Conservation (phyloP, 35 echinoderm and acorn worm genomes). For the Apostichopus parvimensis region DNA sequence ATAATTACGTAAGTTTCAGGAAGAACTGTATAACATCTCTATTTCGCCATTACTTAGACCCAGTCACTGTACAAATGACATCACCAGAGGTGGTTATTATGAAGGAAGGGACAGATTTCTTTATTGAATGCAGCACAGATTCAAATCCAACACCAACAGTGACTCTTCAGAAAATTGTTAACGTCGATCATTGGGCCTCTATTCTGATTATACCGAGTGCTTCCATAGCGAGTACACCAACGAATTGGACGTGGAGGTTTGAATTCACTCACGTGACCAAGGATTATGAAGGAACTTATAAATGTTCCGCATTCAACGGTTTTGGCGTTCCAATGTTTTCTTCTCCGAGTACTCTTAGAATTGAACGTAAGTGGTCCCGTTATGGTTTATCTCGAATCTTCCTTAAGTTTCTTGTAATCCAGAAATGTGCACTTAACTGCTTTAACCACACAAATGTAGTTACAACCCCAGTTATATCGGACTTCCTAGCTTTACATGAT, state of each 20-base stretch:
- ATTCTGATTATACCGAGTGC: neutral
- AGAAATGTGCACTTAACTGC: no score
- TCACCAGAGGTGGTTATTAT: neutral
- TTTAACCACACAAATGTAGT: no score
- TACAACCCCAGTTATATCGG: no score
- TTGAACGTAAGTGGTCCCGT: no score
- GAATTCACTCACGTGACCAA: neutral
- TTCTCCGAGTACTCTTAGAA: neutral
- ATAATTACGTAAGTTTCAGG: no score
- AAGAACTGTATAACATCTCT: no score
- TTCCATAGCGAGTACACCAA: neutral
- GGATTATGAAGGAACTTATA: neutral
- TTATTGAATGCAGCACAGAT: neutral
- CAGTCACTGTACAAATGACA: neutral
- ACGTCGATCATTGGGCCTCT: neutral
- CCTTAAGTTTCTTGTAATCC: no score
- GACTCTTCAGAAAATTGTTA: neutral
- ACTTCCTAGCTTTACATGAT: no score
- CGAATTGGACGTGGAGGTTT: neutral
- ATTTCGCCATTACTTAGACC: neutral
- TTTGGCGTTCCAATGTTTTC: neutral
- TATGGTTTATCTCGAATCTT: no score
- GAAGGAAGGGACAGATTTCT: neutral
- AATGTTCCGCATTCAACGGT: neutral
- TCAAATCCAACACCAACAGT: conserved; percentile 2